These are phyloP conservation scores for Andrena haemorrhoa DNA, from an alignment of 2,888 invertebrate species.

Conservation along the genomic window DNA sequence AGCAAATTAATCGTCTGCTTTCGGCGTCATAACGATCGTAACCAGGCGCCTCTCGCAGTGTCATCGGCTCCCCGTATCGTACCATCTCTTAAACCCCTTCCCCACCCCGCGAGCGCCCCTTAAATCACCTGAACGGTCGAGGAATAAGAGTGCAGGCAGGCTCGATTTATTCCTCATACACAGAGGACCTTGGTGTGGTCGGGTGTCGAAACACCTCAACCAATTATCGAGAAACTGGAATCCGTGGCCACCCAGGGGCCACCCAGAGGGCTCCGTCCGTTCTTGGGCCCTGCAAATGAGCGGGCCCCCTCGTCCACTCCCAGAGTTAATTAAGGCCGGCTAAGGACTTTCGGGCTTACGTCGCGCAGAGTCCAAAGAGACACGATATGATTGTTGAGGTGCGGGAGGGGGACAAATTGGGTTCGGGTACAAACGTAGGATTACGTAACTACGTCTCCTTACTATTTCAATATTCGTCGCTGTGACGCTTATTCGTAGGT, in stretches of 20 bases:
- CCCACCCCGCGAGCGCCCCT: slow-evolving; percentile 8
- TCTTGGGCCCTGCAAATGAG: slow-evolving; percentile 75
- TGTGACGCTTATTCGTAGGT: background rate
- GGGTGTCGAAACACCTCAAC: slow-evolving; percentile 85
- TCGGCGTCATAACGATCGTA: slow-evolving; percentile 73
- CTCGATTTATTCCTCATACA: slow-evolving; percentile 74
- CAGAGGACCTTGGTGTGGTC: slow-evolving; percentile 76
- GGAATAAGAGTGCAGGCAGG: slow-evolving; percentile 9
- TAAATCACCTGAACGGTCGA: slow-evolving; percentile 33
- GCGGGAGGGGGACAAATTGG: background rate
- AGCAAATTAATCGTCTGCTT: slow-evolving; percentile 65
- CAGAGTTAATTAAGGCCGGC: slow-evolving; percentile 76
- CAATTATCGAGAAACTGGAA: slow-evolving; percentile 85
- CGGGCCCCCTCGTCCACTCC: slow-evolving; percentile 69
- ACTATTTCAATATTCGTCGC: background rate
- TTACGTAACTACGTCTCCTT: background rate
- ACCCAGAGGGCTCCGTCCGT: slow-evolving; percentile 60
- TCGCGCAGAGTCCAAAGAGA: slow-evolving; percentile 10
- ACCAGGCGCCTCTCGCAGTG: slow-evolving; percentile 79
- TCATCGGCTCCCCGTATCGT: slow-evolving; percentile 76
- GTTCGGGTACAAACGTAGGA: background rate
- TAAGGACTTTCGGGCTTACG: slow-evolving; percentile 74
- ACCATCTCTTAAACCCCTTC: slow-evolving; percentile 63
- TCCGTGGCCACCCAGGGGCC: slow-evolving; percentile 81
- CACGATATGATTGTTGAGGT: slow-evolving; percentile 12